phyloP scores from a whole-genome alignment of 2,113 vertebrate genomes.

The Tamias sibiricus region DNA sequence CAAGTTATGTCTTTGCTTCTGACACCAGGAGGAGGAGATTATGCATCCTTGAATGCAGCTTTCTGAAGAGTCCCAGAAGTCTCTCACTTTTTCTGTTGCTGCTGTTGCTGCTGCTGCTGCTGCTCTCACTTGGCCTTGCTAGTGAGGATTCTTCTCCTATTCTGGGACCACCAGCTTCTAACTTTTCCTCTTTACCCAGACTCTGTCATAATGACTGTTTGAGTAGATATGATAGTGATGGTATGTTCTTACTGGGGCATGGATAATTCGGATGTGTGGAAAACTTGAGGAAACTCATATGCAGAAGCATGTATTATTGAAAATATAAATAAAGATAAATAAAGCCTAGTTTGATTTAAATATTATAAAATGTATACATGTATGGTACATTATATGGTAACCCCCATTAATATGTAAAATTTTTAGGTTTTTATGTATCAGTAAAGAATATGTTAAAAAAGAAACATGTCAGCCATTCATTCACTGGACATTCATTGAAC shows the following conservation, averaged over 20 bases:
- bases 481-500: constrained; percentile 8
- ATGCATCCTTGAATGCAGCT: background rate
- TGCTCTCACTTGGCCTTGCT: background rate
- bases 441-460: background rate
- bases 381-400: background rate
- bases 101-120: background rate
- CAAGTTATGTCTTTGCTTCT: background rate
- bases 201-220: background rate
- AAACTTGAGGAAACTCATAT: constrained; percentile 13
- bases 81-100: background rate
- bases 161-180: background rate
- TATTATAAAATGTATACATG: background rate
- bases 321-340: too few species aligned
- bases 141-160: background rate
- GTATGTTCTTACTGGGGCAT: background rate
- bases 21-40: background rate
- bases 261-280: background rate
- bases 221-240: background rate
- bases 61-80: background rate
- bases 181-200: constrained; percentile 4
- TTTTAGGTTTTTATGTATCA: background rate
- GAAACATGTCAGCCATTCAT: background rate
- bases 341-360: background rate
- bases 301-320: background rate
- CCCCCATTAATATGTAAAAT: background rate